Base-by-base conservation (phyloP, 2,888 invertebrate species). In the Phorcus lineatus region DNA sequence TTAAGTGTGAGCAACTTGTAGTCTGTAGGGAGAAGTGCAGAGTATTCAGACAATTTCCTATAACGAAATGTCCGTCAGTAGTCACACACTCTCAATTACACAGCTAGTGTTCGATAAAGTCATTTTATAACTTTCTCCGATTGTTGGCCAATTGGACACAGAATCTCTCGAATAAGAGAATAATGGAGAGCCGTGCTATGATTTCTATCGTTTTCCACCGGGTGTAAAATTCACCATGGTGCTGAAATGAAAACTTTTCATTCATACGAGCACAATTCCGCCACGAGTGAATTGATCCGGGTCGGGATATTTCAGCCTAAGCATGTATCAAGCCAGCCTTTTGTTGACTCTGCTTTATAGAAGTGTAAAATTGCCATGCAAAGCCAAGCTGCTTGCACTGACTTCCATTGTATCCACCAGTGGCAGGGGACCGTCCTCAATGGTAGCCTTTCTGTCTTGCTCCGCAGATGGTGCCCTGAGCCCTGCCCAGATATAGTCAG, bases 151-250 rank as follows among this genome's bases (percentile, higher is more conserved):
- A 62, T 28, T 28, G 24, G 62, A 62, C 28, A 62, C 24, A 24
- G 22, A 62, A 62, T 62, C 62, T 7, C 24, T 22, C 62, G 2
- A 22, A 28, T 24, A 62, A 28, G 28, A 62, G 24, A 28, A 62
- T 62, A 24, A 22, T 62, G 28, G 24, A 24, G 28, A 28, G 24
- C n/a, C 24, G n/a, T 22, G 28, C 62, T 24, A 28, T 62, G 28
- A 62, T 28, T 62, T 62, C 62, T 62, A 62, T 28, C 24, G 28
- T 28, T 62, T 62, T 62, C 62, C 22, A 19, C 0, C 24, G 28
- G 28, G 28, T 62, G 62, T 62, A 62, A 62, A 62, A 62, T 62
- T 62, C 62, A 62, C 62, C 62, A 62, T 62, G 62, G 62, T 28
- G 62, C 24, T 24, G 28, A 62, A 62, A 28, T 22, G 28, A 28